These are phyloP conservation scores for Champsocephalus gunnari DNA, from an alignment of 2,797 vertebrate genomes.

Conservation along the genomic window DNA sequence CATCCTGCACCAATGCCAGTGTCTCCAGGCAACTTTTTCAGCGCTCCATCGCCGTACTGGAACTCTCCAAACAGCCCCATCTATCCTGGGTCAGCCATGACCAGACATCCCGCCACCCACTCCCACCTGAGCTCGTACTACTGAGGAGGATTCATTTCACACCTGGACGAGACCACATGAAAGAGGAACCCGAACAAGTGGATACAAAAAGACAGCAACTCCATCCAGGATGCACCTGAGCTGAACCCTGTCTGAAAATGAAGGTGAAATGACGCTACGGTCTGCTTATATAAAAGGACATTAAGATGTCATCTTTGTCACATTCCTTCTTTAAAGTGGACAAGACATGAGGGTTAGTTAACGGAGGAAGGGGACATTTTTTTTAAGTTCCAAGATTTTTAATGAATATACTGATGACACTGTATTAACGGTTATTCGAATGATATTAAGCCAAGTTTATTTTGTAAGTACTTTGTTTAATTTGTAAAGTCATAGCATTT, in stretches of 20 bases:
- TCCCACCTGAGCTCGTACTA: conserved; percentile 86
- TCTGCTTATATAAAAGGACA: conserved; percentile 50
- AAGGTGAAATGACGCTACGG: conserved; percentile 61
- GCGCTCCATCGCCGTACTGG: conserved; percentile 82
- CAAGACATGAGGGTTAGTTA: conserved; percentile 22
- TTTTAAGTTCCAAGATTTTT: conserved; percentile 26
- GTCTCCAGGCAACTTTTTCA: conserved; percentile 81
- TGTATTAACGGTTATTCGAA: conserved; percentile 55
- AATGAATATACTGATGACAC: conserved; percentile 54
- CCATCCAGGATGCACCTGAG: conserved; percentile 41
- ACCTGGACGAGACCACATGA: conserved; percentile 1
- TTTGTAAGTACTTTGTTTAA: conserved; percentile 67
- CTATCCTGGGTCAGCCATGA: conserved; percentile 82
- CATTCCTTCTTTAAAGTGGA: conserved; percentile 35
- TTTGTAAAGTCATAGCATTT: conserved; percentile 27
- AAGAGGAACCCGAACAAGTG: conserved; percentile 19
- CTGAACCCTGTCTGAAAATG: conserved; percentile 61
- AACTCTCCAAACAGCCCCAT: conserved; percentile 83
- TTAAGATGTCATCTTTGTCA: conserved; percentile 38
- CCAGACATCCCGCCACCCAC: conserved; percentile 82
- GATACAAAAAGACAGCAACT: conserved; percentile 4
- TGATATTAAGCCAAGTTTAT: conserved; percentile 63
- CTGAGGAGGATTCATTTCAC: conserved; percentile 60
- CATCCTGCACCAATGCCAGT: conserved; percentile 82
- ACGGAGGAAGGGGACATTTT: conserved; percentile 20